Base-by-base conservation (phyloP, 2,888 invertebrate species). In the Rhagophthalmus giganteus region DNA sequence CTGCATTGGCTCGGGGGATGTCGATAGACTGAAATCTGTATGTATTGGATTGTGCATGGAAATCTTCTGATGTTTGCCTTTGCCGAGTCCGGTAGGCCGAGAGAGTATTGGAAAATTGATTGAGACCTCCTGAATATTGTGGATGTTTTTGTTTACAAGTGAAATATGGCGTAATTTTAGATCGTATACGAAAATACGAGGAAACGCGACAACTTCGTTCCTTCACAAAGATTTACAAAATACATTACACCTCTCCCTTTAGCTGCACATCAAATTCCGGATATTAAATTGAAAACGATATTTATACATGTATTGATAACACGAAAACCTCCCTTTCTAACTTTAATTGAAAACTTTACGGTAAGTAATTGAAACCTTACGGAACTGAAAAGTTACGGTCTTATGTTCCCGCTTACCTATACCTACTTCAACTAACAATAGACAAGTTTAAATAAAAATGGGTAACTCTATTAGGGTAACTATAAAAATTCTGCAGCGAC, bases 1-100 rank as follows among this genome's bases (percentile, higher is more conserved):
- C 12, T 26, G 20, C 25, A 24, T 31, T 8, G 32, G 26, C 39
- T 40, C 46, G 20, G 24, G 35, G 35, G 35, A 52, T 32, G 47
- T 28, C 47, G 40, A 47, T 47, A 41, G 28, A 45, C 45, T 40
- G 46, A 52, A 52, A 52, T 52, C 52, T 52, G 52, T 47, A 52
- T 46, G 52, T 47, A 52, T 52, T 52, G 44, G 42, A 41, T 53
- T 48, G 47, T 48, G 48, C 38, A 53, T 53, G 38, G 44, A 48
- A 53, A 53, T 41, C 49, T 42, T 44, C 26, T 47, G 48, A 47
- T 52, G 52, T 52, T 52, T 52, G 46, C 52, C 34, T 52, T 46
- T 28, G 41, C 27, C 30, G 40, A 35, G 41, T 45, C 46, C 52
- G 37, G 46, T 33, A 37, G 46, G 37, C 32, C 30, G 47, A 44